Conservation (phyloP, 1,140 invertebrate species). For the Orussus abietinus region DNA sequence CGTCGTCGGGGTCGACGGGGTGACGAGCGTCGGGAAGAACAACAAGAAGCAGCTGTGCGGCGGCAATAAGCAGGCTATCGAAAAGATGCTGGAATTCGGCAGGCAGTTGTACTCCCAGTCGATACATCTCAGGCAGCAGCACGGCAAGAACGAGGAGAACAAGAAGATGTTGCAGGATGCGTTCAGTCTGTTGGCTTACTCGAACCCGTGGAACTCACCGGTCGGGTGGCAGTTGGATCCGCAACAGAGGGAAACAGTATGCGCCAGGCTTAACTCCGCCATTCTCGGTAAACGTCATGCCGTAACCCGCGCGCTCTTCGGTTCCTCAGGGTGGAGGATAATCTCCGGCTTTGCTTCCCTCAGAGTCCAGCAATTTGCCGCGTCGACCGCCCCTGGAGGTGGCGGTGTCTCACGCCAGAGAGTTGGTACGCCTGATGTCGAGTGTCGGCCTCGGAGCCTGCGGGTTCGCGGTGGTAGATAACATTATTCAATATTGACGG, state of each 20-base stretch:
- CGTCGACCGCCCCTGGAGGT: conserved; percentile 88
- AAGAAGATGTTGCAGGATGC: conserved; percentile 95
- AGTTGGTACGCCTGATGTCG: conserved; percentile 86
- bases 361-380: conserved; percentile 86
- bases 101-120: conserved; percentile 89
- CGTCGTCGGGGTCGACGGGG: conserved; percentile 28
- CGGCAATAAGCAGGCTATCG: conserved; percentile 78
- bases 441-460: conserved; percentile 85
- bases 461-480: conserved; percentile 83
- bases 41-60: conserved; percentile 65
- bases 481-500: conserved; percentile 64
- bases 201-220: conserved; percentile 95
- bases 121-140: conserved; percentile 75
- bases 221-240: conserved; percentile 93
- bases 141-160: conserved; percentile 80
- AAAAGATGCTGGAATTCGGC: conserved; percentile 90
- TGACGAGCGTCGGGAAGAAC: conserved; percentile 37
- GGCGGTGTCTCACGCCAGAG: conserved; percentile 82
- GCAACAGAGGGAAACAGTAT: conserved; percentile 87
- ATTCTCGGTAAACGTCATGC: conserved; percentile 76
- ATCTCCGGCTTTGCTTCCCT: too few relatives aligned
- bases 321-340: too few relatives aligned
- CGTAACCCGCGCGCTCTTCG: too few relatives aligned
- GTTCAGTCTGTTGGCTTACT: conserved; percentile 95
- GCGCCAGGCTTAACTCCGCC: conserved; percentile 93